Evolutionary conservation across 2,113 vertebrate genomes (phyloP).

Genomic region (Apteryx mantelli): DNA sequence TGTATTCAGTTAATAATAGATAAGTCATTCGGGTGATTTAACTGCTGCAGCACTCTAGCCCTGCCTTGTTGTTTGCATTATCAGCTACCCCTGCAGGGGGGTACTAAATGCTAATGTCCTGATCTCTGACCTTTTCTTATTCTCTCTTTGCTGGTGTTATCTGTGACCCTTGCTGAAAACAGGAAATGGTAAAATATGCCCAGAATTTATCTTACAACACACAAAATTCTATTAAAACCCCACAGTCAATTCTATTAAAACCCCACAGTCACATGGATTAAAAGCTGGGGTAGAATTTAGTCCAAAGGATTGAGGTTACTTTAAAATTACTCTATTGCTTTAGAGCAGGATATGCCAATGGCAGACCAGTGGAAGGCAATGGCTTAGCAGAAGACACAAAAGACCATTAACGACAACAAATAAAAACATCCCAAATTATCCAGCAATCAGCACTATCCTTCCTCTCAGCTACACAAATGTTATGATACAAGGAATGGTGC

Average conservation of each 20-base stretch:
- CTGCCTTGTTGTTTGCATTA: background rate
- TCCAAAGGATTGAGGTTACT: background rate
- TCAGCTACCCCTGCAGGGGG: background rate
- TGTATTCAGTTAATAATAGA: background rate
- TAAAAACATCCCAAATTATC: background rate
- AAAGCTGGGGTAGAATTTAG: background rate
- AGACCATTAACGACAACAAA: background rate
- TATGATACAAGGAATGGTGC: background rate
- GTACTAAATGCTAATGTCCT: background rate
- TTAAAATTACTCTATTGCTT: background rate
- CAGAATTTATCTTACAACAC: background rate
- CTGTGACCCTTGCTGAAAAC: background rate
- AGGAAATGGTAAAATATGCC: background rate
- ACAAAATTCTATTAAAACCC: background rate
- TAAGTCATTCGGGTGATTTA: background rate
- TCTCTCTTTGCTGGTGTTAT: background rate
- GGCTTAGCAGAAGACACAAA: background rate
- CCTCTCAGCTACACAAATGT: background rate
- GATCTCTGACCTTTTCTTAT: background rate
- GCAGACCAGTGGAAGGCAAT: background rate
- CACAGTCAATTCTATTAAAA: background rate
- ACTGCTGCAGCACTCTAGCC: background rate
- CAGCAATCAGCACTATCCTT: background rate
- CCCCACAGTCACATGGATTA: background rate
- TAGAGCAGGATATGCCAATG: background rate